Evolutionary conservation across 2,888 invertebrate genomes (phyloP).

Genomic region (Drosophila pseudotakahashii): DNA sequence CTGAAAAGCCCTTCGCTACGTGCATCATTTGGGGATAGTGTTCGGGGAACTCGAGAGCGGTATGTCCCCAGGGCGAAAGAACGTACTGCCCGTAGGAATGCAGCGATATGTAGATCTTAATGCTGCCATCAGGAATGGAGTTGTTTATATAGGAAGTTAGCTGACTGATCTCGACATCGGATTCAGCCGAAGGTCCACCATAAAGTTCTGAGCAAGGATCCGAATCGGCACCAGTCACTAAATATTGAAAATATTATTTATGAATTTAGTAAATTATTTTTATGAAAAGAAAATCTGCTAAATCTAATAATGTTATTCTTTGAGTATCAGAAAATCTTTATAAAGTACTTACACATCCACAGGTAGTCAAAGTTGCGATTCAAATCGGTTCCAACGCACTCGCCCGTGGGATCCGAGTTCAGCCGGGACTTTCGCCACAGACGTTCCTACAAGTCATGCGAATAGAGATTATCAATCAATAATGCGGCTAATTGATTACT

Average conservation of each 20-base stretch:
- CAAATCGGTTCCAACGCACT: conserved; percentile 83
- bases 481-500: conserved; percentile 24
- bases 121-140: conserved; percentile 81
- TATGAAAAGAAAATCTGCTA: no score
- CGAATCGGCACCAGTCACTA: conserved; percentile 85
- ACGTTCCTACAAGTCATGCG: conserved; percentile 85
- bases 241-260: not conserved
- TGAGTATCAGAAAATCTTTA: not conserved
- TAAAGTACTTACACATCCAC: conserved; percentile 77
- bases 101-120: conserved; percentile 87
- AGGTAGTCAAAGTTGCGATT: conserved; percentile 82
- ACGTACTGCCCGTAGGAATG: conserved; percentile 88
- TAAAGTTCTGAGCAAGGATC: conserved; percentile 84
- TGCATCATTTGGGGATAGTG: conserved; percentile 85
- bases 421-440: conserved; percentile 88
- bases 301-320: no score
- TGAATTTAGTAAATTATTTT: no score
- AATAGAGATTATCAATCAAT: conserved; percentile 56
- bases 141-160: conserved; percentile 84
- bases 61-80: conserved; percentile 87
- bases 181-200: conserved; percentile 86
- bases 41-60: conserved; percentile 82
- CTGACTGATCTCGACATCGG: conserved; percentile 86
- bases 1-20: conserved; percentile 86
- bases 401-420: conserved; percentile 77